Percentiles rank a stretch among this genome's conserved stretches.
Evolutionary conservation across 2,797 vertebrate species (phyloP).

Genomic region (Melanotaenia nigrans): DNA sequence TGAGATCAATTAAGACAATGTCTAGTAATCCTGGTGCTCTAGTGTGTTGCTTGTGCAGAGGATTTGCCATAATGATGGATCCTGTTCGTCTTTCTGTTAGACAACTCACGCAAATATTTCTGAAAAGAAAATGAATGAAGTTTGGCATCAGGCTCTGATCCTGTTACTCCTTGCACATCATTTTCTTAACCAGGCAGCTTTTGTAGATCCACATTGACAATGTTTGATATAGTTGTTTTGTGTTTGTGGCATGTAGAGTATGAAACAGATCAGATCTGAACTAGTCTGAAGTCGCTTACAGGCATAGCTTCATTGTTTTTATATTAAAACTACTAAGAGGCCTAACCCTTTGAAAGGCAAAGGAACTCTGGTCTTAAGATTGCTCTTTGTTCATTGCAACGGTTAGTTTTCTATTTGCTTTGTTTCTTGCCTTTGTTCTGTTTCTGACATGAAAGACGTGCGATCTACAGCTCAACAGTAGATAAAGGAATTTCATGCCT

Average conservation of each 20-base stretch:
- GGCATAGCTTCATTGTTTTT: conserved; percentile 44
- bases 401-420: conserved; percentile 36
- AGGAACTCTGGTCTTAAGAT: conserved; percentile 40
- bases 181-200: not conserved
- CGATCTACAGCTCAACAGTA: conserved; percentile 53
- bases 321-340: conserved; percentile 55
- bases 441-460: conserved; percentile 45
- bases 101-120: not conserved
- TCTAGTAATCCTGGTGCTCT: conserved; percentile 67
- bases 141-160: not conserved
- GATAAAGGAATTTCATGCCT: conserved; percentile 63
- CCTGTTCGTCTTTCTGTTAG: conserved; percentile 45
- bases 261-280: not conserved
- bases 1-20: conserved; percentile 80
- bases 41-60: conserved; percentile 37
- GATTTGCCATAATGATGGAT: conserved; percentile 49
- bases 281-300: not conserved
- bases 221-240: not conserved
- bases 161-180: not conserved
- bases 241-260: not conserved
- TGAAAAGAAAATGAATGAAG: not conserved
- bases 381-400: conserved; percentile 58
- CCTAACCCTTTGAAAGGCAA: conserved; percentile 57
- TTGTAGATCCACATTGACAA: not conserved
- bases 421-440: conserved; percentile 37